Percentiles rank a stretch among this genome's conserved stretches.
Evolutionary conservation across 2,888 invertebrate species (phyloP).

Genomic region (Acrocera orbiculus): DNA sequence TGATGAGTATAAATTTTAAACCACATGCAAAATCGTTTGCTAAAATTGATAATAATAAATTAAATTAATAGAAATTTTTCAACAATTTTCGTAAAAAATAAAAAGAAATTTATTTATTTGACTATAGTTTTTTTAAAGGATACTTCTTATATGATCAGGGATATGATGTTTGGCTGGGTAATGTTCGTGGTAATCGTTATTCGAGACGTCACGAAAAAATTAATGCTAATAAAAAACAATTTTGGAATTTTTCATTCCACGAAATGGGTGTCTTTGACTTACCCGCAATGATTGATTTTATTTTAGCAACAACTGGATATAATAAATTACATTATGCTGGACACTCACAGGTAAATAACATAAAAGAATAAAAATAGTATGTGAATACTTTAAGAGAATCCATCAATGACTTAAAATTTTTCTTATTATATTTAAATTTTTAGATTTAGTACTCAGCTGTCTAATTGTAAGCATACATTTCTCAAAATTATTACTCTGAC

Average conservation of each 20-base stretch:
- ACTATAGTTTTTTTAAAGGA: neutral
- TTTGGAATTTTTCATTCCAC: slow-evolving; percentile 31
- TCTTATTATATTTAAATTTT: too few species aligned
- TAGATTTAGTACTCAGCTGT: neutral
- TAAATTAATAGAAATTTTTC: neutral
- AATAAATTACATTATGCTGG: slow-evolving; percentile 37
- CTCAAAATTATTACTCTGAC: too few species aligned
- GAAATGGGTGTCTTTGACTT: slow-evolving; percentile 38
- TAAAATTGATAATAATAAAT: neutral
- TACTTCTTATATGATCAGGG: slow-evolving; percentile 10
- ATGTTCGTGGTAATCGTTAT: slow-evolving; percentile 15
- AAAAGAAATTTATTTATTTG: neutral
- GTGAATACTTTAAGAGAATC: too few species aligned
- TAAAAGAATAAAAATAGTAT: too few species aligned
- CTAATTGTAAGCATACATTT: too few species aligned
- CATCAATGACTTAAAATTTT: too few species aligned
- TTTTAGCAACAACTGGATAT: slow-evolving; percentile 26
- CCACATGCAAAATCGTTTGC: neutral
- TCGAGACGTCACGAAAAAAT: slow-evolving; percentile 10
- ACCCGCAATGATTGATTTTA: slow-evolving; percentile 36
- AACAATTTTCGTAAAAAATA: neutral
- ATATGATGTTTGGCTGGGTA: slow-evolving; percentile 16
- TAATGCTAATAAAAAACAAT: slow-evolving; percentile 14
- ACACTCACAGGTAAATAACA: slow-evolving; percentile 30
- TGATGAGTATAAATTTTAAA: too few species aligned